Percentiles rank a stretch among this genome's conserved stretches.
Conservation (phyloP, 2,113 vertebrate species). For the Furnarius figulus region DNA sequence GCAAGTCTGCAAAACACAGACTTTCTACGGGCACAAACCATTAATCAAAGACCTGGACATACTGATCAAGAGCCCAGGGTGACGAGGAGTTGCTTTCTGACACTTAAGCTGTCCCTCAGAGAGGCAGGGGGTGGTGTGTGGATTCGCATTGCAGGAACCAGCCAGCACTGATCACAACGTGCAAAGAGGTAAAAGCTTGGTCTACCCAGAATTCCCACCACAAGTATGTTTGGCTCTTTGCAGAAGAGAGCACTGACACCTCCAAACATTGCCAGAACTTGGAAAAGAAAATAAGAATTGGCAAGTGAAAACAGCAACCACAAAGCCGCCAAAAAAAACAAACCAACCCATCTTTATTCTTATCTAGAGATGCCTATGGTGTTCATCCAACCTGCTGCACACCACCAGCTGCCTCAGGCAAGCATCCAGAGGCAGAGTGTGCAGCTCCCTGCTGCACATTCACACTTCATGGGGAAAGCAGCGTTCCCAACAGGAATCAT, state of each 20-base stretch:
- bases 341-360: neutral
- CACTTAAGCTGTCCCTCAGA: neutral
- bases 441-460: neutral
- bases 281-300: neutral
- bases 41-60: neutral
- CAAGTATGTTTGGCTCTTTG: neutral
- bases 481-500: neutral
- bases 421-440: neutral
- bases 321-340: neutral
- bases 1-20: neutral
- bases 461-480: neutral
- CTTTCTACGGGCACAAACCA: neutral
- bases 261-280: neutral
- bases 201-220: neutral
- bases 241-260: neutral
- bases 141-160: neutral
- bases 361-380: neutral
- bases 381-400: neutral
- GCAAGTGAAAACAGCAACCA: neutral
- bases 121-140: neutral
- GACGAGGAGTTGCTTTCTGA: neutral
- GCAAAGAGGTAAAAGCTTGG: neutral
- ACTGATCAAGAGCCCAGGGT: neutral
- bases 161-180: accelerated
- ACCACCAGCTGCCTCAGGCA: neutral